A percentile compares a stretch with the other conserved stretches of the same genome.
These are phyloP conservation scores for Chrysolina americana DNA, from an alignment of 2,888 invertebrate species.

Conservation along the genomic window DNA sequence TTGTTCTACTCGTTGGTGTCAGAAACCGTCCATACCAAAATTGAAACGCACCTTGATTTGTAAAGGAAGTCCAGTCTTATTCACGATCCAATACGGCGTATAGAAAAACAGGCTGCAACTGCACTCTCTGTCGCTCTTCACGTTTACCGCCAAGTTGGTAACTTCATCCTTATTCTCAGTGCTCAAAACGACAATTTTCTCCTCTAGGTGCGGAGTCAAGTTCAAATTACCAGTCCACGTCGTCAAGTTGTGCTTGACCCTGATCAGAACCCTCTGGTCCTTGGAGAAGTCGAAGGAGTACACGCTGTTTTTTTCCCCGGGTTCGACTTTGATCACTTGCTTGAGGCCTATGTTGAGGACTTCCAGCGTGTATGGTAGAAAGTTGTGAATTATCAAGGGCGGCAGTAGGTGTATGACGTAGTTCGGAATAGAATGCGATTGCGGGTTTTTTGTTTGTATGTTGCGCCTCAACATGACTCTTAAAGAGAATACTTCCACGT, in stretches of 20 bases:
- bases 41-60: slow-evolving; percentile 78
- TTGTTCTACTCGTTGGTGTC: no score
- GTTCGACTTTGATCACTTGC: slow-evolving; percentile 74
- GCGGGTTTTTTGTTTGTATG: slow-evolving; percentile 59
- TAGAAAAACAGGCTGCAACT: slow-evolving; percentile 80
- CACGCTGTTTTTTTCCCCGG: slow-evolving; percentile 76
- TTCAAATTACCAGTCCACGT: slow-evolving; percentile 82
- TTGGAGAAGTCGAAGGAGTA: slow-evolving; percentile 78
- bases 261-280: slow-evolving; percentile 71
- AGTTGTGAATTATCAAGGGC: slow-evolving; percentile 82
- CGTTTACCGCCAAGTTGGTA: slow-evolving; percentile 79
- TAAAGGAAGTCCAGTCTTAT: slow-evolving; percentile 88
- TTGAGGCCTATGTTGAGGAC: slow-evolving; percentile 71
- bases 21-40: no score
- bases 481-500: slow-evolving; percentile 77
- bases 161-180: slow-evolving; percentile 79
- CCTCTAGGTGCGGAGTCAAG: slow-evolving; percentile 77
- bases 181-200: slow-evolving; percentile 67
- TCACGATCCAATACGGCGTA: slow-evolving; percentile 91
- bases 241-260: slow-evolving; percentile 75
- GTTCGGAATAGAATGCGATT: slow-evolving; percentile 76
- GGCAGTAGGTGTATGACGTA: slow-evolving; percentile 81
- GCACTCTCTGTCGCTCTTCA: slow-evolving; percentile 76
- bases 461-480: slow-evolving; percentile 71
- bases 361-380: slow-evolving; percentile 81